Percentiles rank a stretch among this genome's conserved stretches.
Evolutionary conservation across 2,797 vertebrate species (phyloP).

Genomic region (Tenualosa ilisha): DNA sequence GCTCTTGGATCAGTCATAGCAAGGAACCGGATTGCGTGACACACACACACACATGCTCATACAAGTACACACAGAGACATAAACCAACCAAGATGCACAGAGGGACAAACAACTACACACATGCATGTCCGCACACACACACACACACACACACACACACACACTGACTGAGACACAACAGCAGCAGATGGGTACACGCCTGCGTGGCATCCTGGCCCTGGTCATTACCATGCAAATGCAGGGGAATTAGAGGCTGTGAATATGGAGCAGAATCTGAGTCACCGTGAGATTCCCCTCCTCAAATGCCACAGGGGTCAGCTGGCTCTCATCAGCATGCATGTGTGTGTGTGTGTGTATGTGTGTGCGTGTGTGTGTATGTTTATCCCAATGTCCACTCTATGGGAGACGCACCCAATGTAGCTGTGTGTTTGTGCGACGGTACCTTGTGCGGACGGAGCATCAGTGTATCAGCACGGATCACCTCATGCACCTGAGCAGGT

Average conservation of each 20-base stretch:
- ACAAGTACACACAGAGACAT: background rate
- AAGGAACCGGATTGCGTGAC: background rate
- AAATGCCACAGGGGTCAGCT: background rate
- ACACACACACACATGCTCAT: background rate
- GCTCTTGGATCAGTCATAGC: background rate
- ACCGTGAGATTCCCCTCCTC: background rate
- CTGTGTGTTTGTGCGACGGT: too few relatives aligned
- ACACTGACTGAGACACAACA: background rate
- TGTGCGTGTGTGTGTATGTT: too few relatives aligned
- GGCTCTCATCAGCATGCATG: background rate
- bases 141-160: background rate
- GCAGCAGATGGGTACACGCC: background rate
- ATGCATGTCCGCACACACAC: background rate
- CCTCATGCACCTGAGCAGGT: too few relatives aligned
- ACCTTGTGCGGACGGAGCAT: too few relatives aligned
- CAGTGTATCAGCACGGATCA: too few relatives aligned
- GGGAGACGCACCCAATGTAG: too few relatives aligned
- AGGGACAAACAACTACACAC: background rate
- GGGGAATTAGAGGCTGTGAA: background rate
- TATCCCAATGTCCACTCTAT: too few relatives aligned
- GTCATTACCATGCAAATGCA: background rate
- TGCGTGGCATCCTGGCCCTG: background rate
- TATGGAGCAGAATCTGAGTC: background rate
- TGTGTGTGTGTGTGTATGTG: too few relatives aligned
- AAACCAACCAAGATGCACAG: background rate